These are phyloP conservation scores for Phalacrocorax brasilianus DNA, from an alignment of 2,113 vertebrate species.

Conservation along the genomic window DNA sequence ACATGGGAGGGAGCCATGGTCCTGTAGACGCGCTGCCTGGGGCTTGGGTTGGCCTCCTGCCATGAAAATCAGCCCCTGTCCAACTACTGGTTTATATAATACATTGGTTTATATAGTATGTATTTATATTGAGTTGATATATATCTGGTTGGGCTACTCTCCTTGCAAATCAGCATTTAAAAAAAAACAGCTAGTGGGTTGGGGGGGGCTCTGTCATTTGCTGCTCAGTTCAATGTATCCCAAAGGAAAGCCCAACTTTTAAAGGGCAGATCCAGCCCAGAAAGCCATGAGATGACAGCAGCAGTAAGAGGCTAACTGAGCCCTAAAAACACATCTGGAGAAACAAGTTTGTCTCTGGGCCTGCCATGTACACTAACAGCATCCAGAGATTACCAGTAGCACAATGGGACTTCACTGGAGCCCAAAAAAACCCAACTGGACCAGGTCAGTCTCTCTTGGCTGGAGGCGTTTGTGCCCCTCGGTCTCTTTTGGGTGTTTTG, in stretches of 20 bases:
- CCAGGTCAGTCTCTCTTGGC: background rate
- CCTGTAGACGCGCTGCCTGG: accelerated
- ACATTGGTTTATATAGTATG: background rate
- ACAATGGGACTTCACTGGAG: background rate
- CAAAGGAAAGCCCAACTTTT: background rate
- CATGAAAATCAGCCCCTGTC: background rate
- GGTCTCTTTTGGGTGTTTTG: background rate
- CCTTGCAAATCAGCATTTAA: background rate
- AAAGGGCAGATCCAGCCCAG: background rate
- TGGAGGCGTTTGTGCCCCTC: background rate
- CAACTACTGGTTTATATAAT: background rate
- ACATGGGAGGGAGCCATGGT: background rate
- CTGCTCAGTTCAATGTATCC: background rate
- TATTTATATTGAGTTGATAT: background rate
- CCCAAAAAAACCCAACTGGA: background rate
- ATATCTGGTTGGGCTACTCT: background rate
- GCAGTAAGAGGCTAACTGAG: background rate
- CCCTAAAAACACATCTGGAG: background rate
- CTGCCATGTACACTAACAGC: background rate
- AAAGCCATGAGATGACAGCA: background rate
- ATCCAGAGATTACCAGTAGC: background rate
- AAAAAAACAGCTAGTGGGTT: background rate
- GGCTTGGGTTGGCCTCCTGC: background rate
- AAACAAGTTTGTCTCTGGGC: background rate
- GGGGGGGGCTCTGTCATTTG: background rate